Evolutionary conservation across 2,797 vertebrate genomes (phyloP), one percentile per base, ranked within the genome.

Genomic region (Arvicola amphibius): DNA sequence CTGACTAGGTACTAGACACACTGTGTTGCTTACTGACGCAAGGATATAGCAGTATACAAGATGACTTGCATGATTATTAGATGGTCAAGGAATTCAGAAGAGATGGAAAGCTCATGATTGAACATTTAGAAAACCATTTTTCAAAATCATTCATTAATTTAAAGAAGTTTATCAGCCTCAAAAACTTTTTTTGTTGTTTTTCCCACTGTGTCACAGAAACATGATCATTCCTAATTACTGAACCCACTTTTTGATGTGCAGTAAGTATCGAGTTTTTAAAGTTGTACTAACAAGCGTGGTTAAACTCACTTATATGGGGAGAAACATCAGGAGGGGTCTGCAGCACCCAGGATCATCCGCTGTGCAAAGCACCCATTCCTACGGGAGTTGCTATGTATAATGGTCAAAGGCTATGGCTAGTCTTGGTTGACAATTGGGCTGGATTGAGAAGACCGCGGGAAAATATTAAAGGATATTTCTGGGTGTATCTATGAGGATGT

Each of bases 171-270:
- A 67, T 88, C 71, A 53, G 71, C 46, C 53, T 51, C 8, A 79
- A 84, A n/a, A n/a, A n/a, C n/a, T n/a, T n/a, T n/a, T n/a, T 94
- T 95, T 56, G 40, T 69, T n/a, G 63, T 87, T 77, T 92, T 78
- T 74, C 63, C 14, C 29, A 29, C 14, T 43, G 9, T 37, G 1
- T 91, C 71, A 78, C 7, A 67, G 71, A 23, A 74, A 88, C 12
- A 13, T 46, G 23, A 23, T 25, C 10, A 43, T 79, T 51, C 65
- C 40, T 61, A 53, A 65, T 74, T 40, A 65, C 43, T 88, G 9
- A 69, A 53, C 2, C 48, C 29, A 46, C 88, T 92, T 88, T 14
- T 19, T 23, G 10, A 21, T 67, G 6, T 51, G 3, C 27, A 84
- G 63, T 88, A 87, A 83, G 77, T 91, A 77, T 6, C 63, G n/a